Evolutionary conservation across 1,140 invertebrate genomes (phyloP), one percentile per base, ranked within the genome.

Genomic region (Ladona fulva): DNA sequence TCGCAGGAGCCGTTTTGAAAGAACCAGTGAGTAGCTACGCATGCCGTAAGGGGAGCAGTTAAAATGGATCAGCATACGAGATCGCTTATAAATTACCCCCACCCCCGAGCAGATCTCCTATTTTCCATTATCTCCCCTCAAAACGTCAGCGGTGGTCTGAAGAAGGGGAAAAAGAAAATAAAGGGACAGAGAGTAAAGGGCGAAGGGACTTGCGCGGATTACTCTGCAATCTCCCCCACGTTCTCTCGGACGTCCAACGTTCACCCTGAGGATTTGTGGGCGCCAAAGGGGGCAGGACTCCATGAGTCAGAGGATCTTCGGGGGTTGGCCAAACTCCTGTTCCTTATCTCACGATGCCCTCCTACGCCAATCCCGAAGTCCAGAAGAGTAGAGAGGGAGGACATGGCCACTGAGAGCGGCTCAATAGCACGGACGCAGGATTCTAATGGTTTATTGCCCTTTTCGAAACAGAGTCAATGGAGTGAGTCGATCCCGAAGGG

Each of bases 391-490:
- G 3, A 66, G 14, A 19, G 52, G 52, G 52, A 3, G 52, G 52
- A 66, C 5, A 22, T 16, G n/a, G 52, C 16, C 16, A 66, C 52
- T 22, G 16, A 22, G 52, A 19, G 44, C 10, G 44, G 10, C 10
- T 19, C 19, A 52, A 16, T 3, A 22, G 52, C 52, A 6, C 52
- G 52, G 52, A 3, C 1, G 1, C 52, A 66, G 3, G 16, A 66
- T 66, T 66, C 52, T 66, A 66, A 66, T 66, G 52, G 52, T 66
- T 66, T 66, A 66, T 16, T 66, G n/a, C 52, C 52, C 14, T 66
- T 66, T 66, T 22, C 52, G n/a, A 66, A 6, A 66, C 52, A 66
- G 52, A 66, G 52, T 66, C 52, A 66, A 66, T 66, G 52, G 52
- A 19, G 16, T 66, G 52, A 66, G 52, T 66, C 52, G 52, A 66